phyloP scores from a whole-genome alignment of 2,113 vertebrate species.

The Stigmatopora nigra region DNA sequence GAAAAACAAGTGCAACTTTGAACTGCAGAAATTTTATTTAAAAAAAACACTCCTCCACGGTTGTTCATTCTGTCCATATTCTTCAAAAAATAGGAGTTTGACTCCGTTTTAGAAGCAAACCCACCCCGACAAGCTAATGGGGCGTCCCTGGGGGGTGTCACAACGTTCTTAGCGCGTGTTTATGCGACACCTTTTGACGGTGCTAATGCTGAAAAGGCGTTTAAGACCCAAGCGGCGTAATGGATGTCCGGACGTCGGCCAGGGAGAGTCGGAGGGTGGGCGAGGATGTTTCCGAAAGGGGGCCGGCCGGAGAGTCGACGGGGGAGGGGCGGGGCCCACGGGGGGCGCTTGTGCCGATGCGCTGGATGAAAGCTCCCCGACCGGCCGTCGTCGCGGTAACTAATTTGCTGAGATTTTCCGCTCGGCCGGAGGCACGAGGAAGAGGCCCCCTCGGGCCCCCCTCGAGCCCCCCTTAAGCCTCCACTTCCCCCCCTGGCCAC shows the following conservation, averaged over 20 bases:
- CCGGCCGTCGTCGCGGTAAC: conserved; percentile 70
- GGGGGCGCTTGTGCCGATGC: conserved; percentile 36
- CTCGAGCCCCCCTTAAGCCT: conserved; percentile 23
- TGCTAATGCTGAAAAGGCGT: conserved; percentile 63
- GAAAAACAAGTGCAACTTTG: no score
- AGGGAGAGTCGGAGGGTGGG: conserved; percentile 1
- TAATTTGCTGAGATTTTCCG: conserved; percentile 81
- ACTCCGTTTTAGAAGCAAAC: neutral
- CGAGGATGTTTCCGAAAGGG: conserved; percentile 40
- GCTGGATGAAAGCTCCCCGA: conserved; percentile 71
- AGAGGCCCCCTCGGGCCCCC: conserved; percentile 36
- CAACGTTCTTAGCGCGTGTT: conserved; percentile 53
- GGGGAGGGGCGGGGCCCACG: neutral
- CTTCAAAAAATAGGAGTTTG: neutral
- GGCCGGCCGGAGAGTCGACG: neutral
- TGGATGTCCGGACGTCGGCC: conserved; percentile 40
- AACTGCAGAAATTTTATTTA: no score
- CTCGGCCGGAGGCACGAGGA: conserved; percentile 75
- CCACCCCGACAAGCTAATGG: neutral
- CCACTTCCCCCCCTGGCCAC: conserved; percentile 36
- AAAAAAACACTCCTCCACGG: no score
- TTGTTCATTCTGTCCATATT: no score
- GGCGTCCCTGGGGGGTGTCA: conserved; percentile 12
- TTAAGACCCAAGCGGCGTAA: conserved; percentile 55
- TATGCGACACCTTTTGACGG: conserved; percentile 57